Evolutionary conservation across 2,797 vertebrate genomes (phyloP), one percentile per base, ranked within the genome.

Genomic region (Melanotaenia parkinsoni): DNA sequence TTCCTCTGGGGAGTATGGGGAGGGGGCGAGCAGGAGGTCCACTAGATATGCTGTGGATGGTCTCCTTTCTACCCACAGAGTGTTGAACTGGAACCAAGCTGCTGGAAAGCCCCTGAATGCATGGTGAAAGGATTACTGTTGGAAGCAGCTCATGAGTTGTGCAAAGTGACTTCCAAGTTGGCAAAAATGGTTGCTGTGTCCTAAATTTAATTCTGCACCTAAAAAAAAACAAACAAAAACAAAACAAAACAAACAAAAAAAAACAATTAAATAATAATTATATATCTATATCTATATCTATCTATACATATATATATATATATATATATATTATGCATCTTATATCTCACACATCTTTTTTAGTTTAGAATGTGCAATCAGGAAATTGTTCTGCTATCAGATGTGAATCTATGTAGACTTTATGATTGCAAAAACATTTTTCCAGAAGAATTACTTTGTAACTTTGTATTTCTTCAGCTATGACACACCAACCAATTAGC

Each of bases 1-100:
- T 5, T 28, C 53, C 68, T 45, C 74, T 57, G 53, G 76, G 60
- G 70, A 63, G 24, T 32, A 57, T 22, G 45, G 67, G 56, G 70
- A 63, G 68, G 50, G 9, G 13, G 47, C 26, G 54, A 33, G 64
- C 56, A 63, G 62, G 43, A 43, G 38, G 67, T 79, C 47, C 38
- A 61, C 37, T 63, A 60, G 71, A 75, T 60, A 40, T 61, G 30
- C 28, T 18, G n/a, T 58, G 54, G 76, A 61, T 59, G 58, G 67
- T 69, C 81, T 80, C 26, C 50, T 72, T 70, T 81, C 53, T 56
- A 40, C 32, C 40, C 40, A 68, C 14, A 22, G 62, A 1, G 32
- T 58, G 58, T 40, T 66, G 70, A 82, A 50, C 28, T 76, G 56
- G 64, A 81, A 71, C 50, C 60, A 57, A 70, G 62, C 59, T 69